Conservation (phyloP, 2,113 vertebrate genomes). For the Saguinus midas region DNA sequence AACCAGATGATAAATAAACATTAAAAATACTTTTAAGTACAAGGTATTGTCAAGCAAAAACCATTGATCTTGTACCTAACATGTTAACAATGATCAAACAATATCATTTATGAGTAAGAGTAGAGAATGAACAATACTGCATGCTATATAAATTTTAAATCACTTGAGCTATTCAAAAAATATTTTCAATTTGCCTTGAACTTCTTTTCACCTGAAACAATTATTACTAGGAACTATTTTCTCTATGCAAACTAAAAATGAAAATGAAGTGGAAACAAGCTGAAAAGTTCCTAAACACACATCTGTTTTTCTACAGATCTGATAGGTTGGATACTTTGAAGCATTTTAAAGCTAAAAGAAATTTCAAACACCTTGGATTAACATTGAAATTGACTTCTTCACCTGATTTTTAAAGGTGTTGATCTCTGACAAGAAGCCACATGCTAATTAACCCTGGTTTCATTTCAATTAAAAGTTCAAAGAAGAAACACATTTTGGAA, state of each 20-base stretch:
- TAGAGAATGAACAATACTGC: conserved; percentile 3
- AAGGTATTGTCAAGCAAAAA: conserved; percentile 57
- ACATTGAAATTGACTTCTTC: neutral
- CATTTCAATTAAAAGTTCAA: conserved; percentile 60
- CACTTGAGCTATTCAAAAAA: conserved; percentile 66
- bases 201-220: conserved; percentile 56
- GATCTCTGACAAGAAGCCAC: conserved; percentile 50
- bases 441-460: conserved; percentile 44
- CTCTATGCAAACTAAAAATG: neutral
- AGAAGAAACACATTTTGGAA: neutral
- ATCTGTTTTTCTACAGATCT: neutral
- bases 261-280: conserved; percentile 59
- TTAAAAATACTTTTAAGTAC: conserved; percentile 52
- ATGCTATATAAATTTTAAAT: conserved; percentile 58
- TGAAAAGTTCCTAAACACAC: conserved; percentile 39
- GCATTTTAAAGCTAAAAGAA: conserved; percentile 28
- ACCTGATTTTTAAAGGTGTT: neutral
- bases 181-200: conserved; percentile 76
- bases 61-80: conserved; percentile 69
- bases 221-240: conserved; percentile 20
- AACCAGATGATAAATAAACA: conserved; percentile 65
- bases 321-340: neutral
- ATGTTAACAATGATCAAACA: conserved; percentile 69
- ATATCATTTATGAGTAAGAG: conserved; percentile 64
- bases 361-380: conserved; percentile 32